These are phyloP conservation scores for Torymus tubicola DNA, from an alignment of 2,888 invertebrate species.

Conservation along the genomic window DNA sequence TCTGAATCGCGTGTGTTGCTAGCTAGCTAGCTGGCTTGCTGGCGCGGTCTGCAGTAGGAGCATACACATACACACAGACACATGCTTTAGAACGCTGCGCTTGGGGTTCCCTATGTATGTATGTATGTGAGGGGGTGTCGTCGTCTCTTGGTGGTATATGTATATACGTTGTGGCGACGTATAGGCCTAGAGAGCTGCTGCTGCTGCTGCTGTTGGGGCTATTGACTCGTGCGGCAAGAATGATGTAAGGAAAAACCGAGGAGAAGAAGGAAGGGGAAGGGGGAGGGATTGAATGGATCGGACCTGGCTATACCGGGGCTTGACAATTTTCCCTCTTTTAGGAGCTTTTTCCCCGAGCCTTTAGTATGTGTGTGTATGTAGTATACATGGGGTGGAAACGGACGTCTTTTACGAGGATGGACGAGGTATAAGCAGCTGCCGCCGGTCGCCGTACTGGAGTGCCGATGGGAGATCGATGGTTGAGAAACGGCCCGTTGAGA, in stretches of 20 bases:
- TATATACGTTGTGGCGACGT: slow-evolving; percentile 44
- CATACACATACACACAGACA: too few relatives aligned
- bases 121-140: not conserved
- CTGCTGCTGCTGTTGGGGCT: not conserved
- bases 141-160: too few relatives aligned
- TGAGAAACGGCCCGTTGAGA: too few relatives aligned
- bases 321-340: slow-evolving; percentile 28
- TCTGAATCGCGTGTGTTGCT: slow-evolving; percentile 61
- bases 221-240: slow-evolving; percentile 23
- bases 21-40: too few relatives aligned
- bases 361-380: not conserved
- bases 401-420: too few relatives aligned
- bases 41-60: too few relatives aligned
- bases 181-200: slow-evolving; percentile 3
- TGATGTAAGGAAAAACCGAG: slow-evolving; percentile 15
- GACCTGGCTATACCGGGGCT: not conserved
- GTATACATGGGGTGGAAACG: not conserved
- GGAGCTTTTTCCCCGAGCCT: not conserved
- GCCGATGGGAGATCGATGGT: too few relatives aligned
- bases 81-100: too few relatives aligned
- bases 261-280: not conserved
- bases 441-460: too few relatives aligned
- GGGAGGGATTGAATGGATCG: slow-evolving; percentile 3
- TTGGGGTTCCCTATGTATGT: not conserved
- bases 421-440: too few relatives aligned